These are phyloP conservation scores for Merops nubicus DNA, from an alignment of 2,113 vertebrate genomes.

Conservation along the genomic window DNA sequence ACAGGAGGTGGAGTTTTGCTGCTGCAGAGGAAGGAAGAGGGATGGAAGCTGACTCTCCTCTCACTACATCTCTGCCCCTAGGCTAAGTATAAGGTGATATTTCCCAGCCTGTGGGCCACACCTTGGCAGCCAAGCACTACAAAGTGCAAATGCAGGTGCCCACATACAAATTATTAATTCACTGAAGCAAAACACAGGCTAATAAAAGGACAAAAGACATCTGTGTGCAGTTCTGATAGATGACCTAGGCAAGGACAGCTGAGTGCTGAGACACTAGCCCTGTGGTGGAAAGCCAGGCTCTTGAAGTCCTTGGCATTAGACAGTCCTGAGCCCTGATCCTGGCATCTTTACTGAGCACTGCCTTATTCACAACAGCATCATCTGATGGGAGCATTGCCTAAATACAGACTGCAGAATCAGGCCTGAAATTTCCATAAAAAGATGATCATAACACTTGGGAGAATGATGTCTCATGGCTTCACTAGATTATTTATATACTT, in stretches of 20 bases:
- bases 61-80: background rate
- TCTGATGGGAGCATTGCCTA: background rate
- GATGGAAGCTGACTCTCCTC: background rate
- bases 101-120: background rate
- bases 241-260: background rate
- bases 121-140: background rate
- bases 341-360: background rate
- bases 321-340: background rate
- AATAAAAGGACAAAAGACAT: background rate
- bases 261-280: background rate
- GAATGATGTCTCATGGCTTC: background rate
- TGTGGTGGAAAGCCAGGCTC: background rate
- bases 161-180: background rate
- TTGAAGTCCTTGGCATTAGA: background rate
- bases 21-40: background rate
- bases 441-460: background rate
- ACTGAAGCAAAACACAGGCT: background rate
- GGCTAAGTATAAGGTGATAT: background rate
- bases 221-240: background rate
- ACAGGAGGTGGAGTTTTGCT: background rate
- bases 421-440: constrained; percentile 6
- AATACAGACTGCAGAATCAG: background rate
- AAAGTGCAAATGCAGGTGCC: background rate
- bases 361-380: background rate
- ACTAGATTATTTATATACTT: constrained; percentile 61